Base-by-base conservation (phyloP, 23 tunicate genomes). In the Phallusia fumigata region DNA sequence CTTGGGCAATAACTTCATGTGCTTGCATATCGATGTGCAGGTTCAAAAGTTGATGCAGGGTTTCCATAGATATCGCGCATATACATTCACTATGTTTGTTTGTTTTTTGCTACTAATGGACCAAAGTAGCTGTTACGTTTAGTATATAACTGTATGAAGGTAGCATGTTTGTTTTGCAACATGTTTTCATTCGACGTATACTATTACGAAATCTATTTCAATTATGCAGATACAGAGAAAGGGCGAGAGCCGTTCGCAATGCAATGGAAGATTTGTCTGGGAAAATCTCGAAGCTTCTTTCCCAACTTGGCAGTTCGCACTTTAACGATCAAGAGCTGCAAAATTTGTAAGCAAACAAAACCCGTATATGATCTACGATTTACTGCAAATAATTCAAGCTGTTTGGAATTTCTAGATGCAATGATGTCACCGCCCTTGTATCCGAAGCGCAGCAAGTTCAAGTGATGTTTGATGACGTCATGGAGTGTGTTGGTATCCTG, bases 381-480 rank as follows among this genome's bases (percentile, higher is more conserved):
- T 40, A n/a, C 47, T 10, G 47, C 47, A 40, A 40, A 3, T 3
- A 40, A 40, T 10, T 21, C 1, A 6, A 58, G 69, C 69, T 58
- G 69, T 58, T 58, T 13, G 11, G 69, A 1, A 24, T 6, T 58
- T 58, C 15, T 33, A 33, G 44, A 10, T 30, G 33, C n/a, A 35
- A 30, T 74, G 78, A 74, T 31, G 45, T 33, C 11, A 58, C 28
- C 69, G 69, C 26, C 26, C 11, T 58, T 58, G 69, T 13, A 58
- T 24, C 28, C 13, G 69, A 58, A 11, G 69, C 28, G 5, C 26
- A 58, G 13, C 69, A 24, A 58, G 69, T 13, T 58, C 28, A 58
- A 22, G 28, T 58, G 5, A 58, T 58, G 69, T 16, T 58, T 30
- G 35, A 31, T 74, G 78, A 74, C 78, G 33, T 74, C 78, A 74